Evolutionary conservation across 2,888 invertebrate genomes (phyloP).

Genomic region (Sphaerophoria taeniata): DNA sequence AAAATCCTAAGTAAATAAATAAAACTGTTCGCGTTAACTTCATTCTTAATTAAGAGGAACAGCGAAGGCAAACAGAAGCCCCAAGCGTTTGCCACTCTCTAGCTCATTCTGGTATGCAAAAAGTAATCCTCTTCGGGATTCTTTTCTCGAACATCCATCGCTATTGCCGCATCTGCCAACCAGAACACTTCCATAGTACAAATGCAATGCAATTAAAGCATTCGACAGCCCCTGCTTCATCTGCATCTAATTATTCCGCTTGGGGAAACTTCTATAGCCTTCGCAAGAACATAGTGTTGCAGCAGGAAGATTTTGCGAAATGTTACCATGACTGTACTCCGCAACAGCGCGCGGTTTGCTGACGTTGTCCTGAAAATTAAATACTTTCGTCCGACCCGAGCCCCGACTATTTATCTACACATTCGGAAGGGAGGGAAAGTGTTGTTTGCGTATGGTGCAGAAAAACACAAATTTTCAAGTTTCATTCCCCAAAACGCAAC

Average conservation of each 20-base stretch:
- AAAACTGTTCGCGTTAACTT: slow-evolving; percentile 62
- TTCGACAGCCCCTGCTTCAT: slow-evolving; percentile 61
- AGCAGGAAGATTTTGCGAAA: slow-evolving; percentile 38
- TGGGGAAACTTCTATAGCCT: slow-evolving; percentile 37
- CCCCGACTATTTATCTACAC: neutral
- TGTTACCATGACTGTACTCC: slow-evolving; percentile 17
- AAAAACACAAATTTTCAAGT: slow-evolving; percentile 46
- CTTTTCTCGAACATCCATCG: neutral
- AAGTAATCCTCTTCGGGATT: slow-evolving; percentile 15
- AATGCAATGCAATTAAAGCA: slow-evolving; percentile 69
- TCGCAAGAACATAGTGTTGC: slow-evolving; percentile 25
- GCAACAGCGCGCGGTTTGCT: neutral
- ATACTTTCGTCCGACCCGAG: neutral
- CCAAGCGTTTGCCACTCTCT: neutral
- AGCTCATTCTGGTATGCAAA: slow-evolving; percentile 26
- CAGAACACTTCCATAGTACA: slow-evolving; percentile 26
- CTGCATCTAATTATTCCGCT: slow-evolving; percentile 68
- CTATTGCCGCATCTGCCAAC: neutral
- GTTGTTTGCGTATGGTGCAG: slow-evolving; percentile 64
- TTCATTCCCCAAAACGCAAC: slow-evolving; percentile 31
- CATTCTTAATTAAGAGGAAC: slow-evolving; percentile 65
- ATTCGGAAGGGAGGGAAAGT: slow-evolving; percentile 17
- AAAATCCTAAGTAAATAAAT: slow-evolving; percentile 53
- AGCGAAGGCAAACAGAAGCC: slow-evolving; percentile 32
- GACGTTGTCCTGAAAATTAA: neutral